Evolutionary conservation across 1,140 invertebrate species (phyloP), one percentile per base, ranked within the genome.

Genomic region (Archegozetes longisetosus): DNA sequence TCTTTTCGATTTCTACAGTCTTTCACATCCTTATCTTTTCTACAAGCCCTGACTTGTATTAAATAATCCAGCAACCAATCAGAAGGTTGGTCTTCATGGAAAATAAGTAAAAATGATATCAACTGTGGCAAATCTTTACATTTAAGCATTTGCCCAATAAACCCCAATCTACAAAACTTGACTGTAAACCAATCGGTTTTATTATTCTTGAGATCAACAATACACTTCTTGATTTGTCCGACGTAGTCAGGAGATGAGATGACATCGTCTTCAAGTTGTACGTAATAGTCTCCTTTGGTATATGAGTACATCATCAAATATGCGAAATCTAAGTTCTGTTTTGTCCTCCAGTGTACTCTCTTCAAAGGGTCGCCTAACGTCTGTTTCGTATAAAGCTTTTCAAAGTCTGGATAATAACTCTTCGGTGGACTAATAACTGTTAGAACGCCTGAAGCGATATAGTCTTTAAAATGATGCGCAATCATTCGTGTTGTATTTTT

Each of bases 291-390:
- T 24, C 76, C 74, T 63, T 75, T 73, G 32, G 70, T 79, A 66
- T 89, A 85, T 9, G 85, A 84, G 70, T 95, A 96, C 63, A 92
- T 85, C 93, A 97, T 97, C 0, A 98, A 75, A 72, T 90, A 97
- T 4, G 90, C 85, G 72, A 88, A 93, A 71, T 98, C 93, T 49
- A 94, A 75, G 73, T 96, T 96, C 72, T 98, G 93, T 70, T 97
- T 98, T 1, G 90, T 91, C 52, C 92, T 76, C 93, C 93, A 97
- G 64, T 84, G 65, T 22, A 95, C 87, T 26, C 92, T 77, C 68
- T 94, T 88, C 60, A 80, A 75, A 2, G 88, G 80, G 73, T 96
- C 92, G 0, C 90, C 90, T 2, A 95, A 75, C 0, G 88, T 93
- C 23, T 82, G 76, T 14, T 80, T 78, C 17, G 6, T 40, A 40